Conservation (phyloP, 1,140 invertebrate species). For the Magallana angulata region DNA sequence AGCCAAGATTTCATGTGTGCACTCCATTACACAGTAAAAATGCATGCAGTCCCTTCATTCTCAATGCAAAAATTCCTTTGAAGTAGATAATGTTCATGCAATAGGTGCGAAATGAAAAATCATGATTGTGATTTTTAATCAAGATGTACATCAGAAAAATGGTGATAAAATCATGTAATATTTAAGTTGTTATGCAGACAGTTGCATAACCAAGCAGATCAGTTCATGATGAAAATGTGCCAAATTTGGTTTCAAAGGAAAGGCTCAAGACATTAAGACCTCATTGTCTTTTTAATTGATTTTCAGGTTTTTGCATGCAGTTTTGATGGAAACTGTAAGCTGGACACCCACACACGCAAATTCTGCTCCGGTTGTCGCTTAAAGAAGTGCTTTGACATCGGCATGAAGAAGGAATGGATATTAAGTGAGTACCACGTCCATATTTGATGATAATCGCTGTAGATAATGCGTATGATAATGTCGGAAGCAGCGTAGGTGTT, state of each 20-base stretch:
- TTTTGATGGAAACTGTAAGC: constrained; percentile 94
- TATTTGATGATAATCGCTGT: too few species aligned
- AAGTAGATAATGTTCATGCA: neutral
- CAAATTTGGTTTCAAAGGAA: too few species aligned
- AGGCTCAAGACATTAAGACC: too few species aligned
- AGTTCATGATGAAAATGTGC: too few species aligned
- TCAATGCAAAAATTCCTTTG: neutral
- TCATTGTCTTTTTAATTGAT: constrained; percentile 36
- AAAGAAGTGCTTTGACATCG: constrained; percentile 93
- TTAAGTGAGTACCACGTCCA: constrained; percentile 87
- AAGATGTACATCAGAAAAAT: too few species aligned
- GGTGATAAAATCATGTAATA: too few species aligned
- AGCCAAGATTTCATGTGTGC: neutral
- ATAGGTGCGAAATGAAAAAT: too few species aligned
- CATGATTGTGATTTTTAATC: too few species aligned
- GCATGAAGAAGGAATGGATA: constrained; percentile 98
- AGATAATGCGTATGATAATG: too few species aligned
- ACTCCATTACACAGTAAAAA: neutral
- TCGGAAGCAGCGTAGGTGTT: too few species aligned
- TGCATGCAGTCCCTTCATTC: neutral
- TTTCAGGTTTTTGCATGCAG: constrained; percentile 76
- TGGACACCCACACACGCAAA: constrained; percentile 93
- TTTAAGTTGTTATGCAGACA: too few species aligned
- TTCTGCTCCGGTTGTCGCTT: constrained; percentile 98
- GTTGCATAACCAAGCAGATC: too few species aligned